Evolutionary conservation across 2,888 invertebrate genomes (phyloP), one percentile per base, ranked within the genome.

Genomic region (Coenonympha arcania): DNA sequence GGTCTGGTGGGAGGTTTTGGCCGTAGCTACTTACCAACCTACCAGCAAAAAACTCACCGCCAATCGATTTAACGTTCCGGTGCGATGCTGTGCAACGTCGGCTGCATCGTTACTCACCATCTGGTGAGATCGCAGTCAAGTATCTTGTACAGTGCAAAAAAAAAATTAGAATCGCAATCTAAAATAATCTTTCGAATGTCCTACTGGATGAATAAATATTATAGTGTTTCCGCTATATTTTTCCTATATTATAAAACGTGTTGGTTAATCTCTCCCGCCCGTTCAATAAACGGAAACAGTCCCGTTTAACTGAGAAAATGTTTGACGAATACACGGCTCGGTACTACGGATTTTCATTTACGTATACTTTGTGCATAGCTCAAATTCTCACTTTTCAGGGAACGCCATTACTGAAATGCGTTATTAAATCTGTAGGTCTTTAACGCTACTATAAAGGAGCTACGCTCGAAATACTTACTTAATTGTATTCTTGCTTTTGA

Each of bases 291-390:
- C 8, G 8, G 6, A 18, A 34, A 15, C 6, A 34, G 36, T 20
- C 11, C n/a, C 13, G 24, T 39, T 43, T 24, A 43, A 43, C 15
- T 33, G 13, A 33, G 30, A 48, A 47, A 33, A 24, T 48, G 13
- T 44, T 33, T 26, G 18, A 44, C 19, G 11, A 6, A 36, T 16
- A 43, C 70, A 69, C 70, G 64, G 64, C 66, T 70, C 62, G 53
- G 61, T 67, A 60, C 68, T 64, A 64, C 62, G 52, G 31, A 39
- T 50, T 56, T 54, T 50, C 52, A 57, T 56, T 52, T 45, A 45
- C 36, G 41, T 11, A 3, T 19, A 42, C 13, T 11, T 28, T 3
- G 11, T 8, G 28, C 5, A 39, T 24, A 39, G 28, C 41, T 28
- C 11, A 42, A 42, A 31, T 42, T 42, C 9, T 31, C 20, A 30